Base-by-base conservation (phyloP, 1,140 invertebrate genomes). In the Megalonaias nervosa region DNA sequence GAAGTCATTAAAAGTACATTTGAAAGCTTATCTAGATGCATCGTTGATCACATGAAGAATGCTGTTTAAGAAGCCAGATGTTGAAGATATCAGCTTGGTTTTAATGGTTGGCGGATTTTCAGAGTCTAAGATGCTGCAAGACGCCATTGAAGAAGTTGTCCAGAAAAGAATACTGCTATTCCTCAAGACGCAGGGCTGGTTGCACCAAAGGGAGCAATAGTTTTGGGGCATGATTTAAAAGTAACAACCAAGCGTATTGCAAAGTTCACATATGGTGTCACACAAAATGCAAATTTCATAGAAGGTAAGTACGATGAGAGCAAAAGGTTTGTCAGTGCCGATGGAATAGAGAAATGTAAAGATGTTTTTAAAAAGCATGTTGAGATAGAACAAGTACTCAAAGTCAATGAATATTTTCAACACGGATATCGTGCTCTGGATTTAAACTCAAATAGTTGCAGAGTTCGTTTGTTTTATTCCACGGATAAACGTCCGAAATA, bases 331-430 rank as follows among this genome's bases (percentile, higher is more conserved):
- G 17, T 73, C 15, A 31, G 15, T 16, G 55, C 69, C 26, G 71
- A 55, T 19, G 60, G 58, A 11, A 62, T 38, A 23, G 21, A 26
- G 17, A 74, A 74, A 58, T 79, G 75, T 48, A 69, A 79, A 58
- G 77, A 79, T 65, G 72, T 79, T 19, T 77, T 77, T 73, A 65
- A 64, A 13, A 58, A 19, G 31, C 71, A 72, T 72, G 70, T 77
- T 14, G 71, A 68, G 57, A 79, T 69, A 59, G 71, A 69, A 26
- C 71, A 79, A 55, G 70, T 66, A 11, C 60, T 77, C 26, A 38
- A 71, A 6, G 71, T 64, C 21, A 67, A 56, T 4, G 67, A 79
- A 58, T 31, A 57, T 3, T 56, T 31, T 14, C 60, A 67, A 17
- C 71, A 79, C 58, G 38, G 67, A 15, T 79, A 79, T 26, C 69